Conservation (phyloP, 2,113 vertebrate genomes). For the Macheiramphus alcinus region DNA sequence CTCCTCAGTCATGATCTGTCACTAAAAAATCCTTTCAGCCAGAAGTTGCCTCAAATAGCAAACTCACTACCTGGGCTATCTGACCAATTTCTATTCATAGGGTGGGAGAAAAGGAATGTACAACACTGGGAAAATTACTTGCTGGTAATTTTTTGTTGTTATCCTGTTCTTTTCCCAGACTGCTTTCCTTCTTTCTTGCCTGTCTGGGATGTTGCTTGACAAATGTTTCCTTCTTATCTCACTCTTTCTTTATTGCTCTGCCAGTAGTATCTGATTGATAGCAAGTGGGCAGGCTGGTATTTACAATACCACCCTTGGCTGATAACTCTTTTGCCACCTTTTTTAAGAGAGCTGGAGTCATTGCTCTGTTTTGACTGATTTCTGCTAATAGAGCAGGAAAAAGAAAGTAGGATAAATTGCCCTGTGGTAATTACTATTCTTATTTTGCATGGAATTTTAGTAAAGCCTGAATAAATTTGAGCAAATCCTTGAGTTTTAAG, state of each 20-base stretch:
- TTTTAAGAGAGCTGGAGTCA: background rate
- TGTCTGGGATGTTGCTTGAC: constrained; percentile 1
- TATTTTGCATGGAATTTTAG: background rate
- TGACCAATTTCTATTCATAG: constrained; percentile 29
- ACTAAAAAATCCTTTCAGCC: constrained; percentile 30
- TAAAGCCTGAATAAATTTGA: background rate
- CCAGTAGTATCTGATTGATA: constrained; percentile 49
- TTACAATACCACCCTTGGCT: constrained; percentile 14
- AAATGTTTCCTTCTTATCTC: constrained; percentile 56
- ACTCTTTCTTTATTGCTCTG: constrained; percentile 50
- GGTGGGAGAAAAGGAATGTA: background rate
- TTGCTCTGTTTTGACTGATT: constrained; percentile 20
- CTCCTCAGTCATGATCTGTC: background rate
- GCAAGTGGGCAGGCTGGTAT: constrained; percentile 40
- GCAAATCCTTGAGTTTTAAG: background rate
- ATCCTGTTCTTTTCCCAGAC: background rate
- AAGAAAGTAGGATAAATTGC: background rate
- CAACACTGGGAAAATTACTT: background rate
- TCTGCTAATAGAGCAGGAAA: background rate
- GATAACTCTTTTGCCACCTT: constrained; percentile 38
- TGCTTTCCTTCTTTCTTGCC: background rate
- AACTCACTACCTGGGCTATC: background rate
- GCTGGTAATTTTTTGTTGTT: constrained; percentile 24
- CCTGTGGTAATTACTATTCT: background rate
- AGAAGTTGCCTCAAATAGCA: background rate